phyloP scores from a whole-genome alignment of 2,888 invertebrate genomes.

The Sminthurinus aureus region DNA sequence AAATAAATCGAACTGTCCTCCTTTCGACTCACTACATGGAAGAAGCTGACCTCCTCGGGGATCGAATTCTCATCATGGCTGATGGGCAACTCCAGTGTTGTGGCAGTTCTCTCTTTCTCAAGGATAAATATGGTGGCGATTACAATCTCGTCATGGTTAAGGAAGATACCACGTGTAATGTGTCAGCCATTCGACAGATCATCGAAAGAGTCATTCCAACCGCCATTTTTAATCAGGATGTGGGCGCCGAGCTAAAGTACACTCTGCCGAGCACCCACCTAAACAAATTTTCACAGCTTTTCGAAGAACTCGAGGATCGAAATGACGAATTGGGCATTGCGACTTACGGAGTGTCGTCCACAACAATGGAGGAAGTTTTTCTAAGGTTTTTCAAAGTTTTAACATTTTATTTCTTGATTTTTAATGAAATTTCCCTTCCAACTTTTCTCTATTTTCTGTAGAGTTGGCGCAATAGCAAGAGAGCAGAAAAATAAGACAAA shows the following conservation, averaged over 20 bases:
- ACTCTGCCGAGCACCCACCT: background rate
- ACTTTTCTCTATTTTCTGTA: background rate
- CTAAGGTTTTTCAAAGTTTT: too few relatives aligned
- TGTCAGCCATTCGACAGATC: background rate
- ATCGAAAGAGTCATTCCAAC: background rate
- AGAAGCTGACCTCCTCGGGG: conserved; percentile 90
- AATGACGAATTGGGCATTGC: conserved; percentile 8
- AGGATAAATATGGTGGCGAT: conserved; percentile 68
- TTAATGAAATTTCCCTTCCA: too few relatives aligned
- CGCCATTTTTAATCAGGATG: background rate
- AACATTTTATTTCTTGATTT: too few relatives aligned
- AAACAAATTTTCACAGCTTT: background rate
- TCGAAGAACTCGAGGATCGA: background rate
- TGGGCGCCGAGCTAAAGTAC: background rate
- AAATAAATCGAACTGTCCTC: conserved; percentile 77
- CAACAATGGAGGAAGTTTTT: conserved; percentile 25
- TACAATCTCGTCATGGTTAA: background rate
- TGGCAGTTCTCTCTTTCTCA: conserved; percentile 84
- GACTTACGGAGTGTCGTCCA: conserved; percentile 15
- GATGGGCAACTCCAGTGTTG: conserved; percentile 76
- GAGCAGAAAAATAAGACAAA: background rate
- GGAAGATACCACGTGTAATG: background rate
- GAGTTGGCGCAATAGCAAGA: background rate
- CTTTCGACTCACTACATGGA: too few relatives aligned
- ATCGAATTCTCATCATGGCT: conserved; percentile 86